These are phyloP conservation scores for Coptodon bakossiorum DNA, from an alignment of 2,113 vertebrate species.

Conservation along the genomic window DNA sequence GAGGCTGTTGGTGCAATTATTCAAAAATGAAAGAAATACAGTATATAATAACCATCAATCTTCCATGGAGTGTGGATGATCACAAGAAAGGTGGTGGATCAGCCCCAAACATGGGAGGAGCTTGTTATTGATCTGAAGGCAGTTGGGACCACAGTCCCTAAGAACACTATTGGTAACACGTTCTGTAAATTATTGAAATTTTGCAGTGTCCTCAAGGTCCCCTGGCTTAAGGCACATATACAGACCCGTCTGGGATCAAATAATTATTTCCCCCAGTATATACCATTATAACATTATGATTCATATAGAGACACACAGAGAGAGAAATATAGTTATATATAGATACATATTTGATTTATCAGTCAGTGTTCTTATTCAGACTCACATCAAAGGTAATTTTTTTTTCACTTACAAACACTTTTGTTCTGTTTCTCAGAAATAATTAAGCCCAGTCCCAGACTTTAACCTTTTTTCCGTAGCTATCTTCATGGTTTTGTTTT, in stretches of 20 bases:
- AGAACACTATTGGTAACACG: neutral
- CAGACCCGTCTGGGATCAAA: neutral
- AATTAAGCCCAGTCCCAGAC: neutral
- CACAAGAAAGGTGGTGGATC: neutral
- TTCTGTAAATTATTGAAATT: fast-evolving
- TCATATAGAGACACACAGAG: neutral
- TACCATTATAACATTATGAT: neutral
- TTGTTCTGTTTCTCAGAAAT: neutral
- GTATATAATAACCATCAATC: neutral
- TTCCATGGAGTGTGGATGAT: neutral
- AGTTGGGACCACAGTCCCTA: neutral
- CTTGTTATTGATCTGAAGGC: neutral
- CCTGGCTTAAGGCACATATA: neutral
- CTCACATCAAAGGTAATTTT: fast-evolving
- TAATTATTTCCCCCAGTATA: neutral
- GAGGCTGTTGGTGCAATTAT: neutral
- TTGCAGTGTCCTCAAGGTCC: neutral
- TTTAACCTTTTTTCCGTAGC: fast-evolving
- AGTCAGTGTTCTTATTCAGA: neutral
- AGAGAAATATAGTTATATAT: neutral
- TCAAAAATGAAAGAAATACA: neutral
- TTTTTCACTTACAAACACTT: neutral
- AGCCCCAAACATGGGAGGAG: neutral
- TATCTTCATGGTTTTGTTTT: neutral
- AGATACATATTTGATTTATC: neutral